phyloP scores from a whole-genome alignment of 2,113 vertebrate species.

The Benitochromis conjunctus region DNA sequence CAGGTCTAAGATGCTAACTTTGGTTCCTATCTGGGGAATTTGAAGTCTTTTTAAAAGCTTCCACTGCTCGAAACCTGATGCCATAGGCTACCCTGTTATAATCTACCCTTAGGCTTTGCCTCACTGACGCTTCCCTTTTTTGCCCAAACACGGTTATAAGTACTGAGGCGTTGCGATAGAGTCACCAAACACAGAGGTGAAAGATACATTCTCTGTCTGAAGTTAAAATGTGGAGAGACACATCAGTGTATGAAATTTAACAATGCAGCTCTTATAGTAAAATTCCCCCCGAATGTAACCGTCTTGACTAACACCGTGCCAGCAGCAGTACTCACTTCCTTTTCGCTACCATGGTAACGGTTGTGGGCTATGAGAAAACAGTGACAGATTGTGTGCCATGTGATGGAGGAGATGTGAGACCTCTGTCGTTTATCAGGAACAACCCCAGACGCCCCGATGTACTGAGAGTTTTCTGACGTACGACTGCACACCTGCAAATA shows the following conservation, averaged over 20 bases:
- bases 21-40: background rate
- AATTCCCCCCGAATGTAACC: conserved; percentile 8
- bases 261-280: background rate
- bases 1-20: background rate
- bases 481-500: background rate
- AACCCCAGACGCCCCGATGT: background rate
- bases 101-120: conserved; percentile 21
- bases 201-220: background rate
- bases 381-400: conserved; percentile 42
- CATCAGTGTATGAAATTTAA: background rate
- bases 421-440: conserved; percentile 24
- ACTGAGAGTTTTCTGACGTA: background rate
- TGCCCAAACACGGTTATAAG: conserved; percentile 57
- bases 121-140: conserved; percentile 21
- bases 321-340: conserved; percentile 49
- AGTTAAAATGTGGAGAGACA: background rate
- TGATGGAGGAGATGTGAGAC: conserved; percentile 38
- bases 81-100: background rate
- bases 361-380: conserved; percentile 19
- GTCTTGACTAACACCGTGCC: conserved; percentile 22
- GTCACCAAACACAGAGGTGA: conserved; percentile 22
- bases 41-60: background rate
- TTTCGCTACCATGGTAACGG: conserved; percentile 31
- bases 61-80: background rate
- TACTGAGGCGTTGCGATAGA: background rate